phyloP scores from a whole-genome alignment of 1,140 invertebrate species.

The Dendrolimus kikuchii region DNA sequence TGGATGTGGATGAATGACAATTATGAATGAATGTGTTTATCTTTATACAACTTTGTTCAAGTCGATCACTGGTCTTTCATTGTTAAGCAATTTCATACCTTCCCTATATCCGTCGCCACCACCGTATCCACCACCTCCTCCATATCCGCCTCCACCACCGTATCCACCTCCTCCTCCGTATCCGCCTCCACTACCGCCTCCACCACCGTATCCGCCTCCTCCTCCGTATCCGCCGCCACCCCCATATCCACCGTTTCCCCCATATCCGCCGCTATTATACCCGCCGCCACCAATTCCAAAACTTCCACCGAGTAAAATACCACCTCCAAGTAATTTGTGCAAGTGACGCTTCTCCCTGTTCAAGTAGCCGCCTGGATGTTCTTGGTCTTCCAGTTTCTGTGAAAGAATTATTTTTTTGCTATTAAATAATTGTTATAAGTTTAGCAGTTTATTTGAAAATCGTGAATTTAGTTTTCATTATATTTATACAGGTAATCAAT shows the following conservation, averaged over 20 bases:
- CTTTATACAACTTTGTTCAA: too few relatives aligned
- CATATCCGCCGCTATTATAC: constrained; percentile 18
- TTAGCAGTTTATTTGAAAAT: too few relatives aligned
- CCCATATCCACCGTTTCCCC: constrained; percentile 17
- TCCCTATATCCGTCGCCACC: constrained; percentile 15
- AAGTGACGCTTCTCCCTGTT: constrained; percentile 41
- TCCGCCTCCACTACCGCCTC: constrained; percentile 6
- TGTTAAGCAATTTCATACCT: background rate
- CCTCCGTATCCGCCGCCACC: constrained; percentile 11
- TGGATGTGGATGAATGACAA: too few relatives aligned
- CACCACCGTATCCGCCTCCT: constrained; percentile 4
- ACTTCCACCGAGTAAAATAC: too few relatives aligned
- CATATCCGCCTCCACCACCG: constrained; percentile 12
- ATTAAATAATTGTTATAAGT: background rate
- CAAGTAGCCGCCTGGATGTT: constrained; percentile 8
- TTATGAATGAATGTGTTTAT: too few relatives aligned
- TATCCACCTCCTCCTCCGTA: constrained; percentile 8
- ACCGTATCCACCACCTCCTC: constrained; percentile 10
- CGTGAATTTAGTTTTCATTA: too few relatives aligned
- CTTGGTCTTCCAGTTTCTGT: constrained; percentile 58
- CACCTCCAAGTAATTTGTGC: too few relatives aligned
- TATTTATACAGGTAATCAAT: too few relatives aligned
- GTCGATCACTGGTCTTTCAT: too few relatives aligned
- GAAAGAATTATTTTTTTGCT: constrained; percentile 7
- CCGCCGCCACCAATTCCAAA: constrained; percentile 22